Percentiles rank a stretch among this genome's conserved stretches.
Evolutionary conservation across 2,797 vertebrate species (phyloP).

Genomic region (Melanotaenia parkinsoni): DNA sequence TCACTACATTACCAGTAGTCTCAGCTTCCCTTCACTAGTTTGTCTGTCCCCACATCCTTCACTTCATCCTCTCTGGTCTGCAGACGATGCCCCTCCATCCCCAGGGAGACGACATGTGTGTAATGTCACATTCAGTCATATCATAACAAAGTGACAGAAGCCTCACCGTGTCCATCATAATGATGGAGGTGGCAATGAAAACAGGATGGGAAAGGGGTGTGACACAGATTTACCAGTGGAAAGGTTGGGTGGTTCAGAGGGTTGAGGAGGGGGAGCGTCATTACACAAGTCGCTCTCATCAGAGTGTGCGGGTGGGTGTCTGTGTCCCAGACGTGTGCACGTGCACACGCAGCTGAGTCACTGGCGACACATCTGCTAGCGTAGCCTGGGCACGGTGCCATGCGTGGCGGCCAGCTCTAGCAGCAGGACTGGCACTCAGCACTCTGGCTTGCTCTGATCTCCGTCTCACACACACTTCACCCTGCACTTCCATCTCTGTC

Average conservation of each 20-base stretch:
- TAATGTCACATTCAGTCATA: slow-evolving; percentile 73
- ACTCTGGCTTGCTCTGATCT: slow-evolving; percentile 72
- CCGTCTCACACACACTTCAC: slow-evolving; percentile 71
- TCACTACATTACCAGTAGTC: not conserved
- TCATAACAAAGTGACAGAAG: slow-evolving; percentile 66
- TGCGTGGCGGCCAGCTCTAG: slow-evolving; percentile 74
- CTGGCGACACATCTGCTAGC: slow-evolving; percentile 81
- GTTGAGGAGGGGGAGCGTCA: slow-evolving; percentile 13
- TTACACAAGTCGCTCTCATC: slow-evolving; percentile 63
- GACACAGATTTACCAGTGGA: slow-evolving; percentile 59
- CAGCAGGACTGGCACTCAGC: slow-evolving; percentile 77
- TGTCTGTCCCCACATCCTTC: slow-evolving; percentile 16
- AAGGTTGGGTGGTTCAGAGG: not conserved
- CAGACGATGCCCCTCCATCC: slow-evolving; percentile 59
- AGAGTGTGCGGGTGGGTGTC: slow-evolving; percentile 58
- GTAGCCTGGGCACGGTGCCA: slow-evolving; percentile 74
- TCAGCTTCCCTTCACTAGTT: slow-evolving; percentile 11
- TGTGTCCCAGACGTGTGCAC: slow-evolving; percentile 56
- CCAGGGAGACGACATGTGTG: slow-evolving; percentile 72
- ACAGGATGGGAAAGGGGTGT: slow-evolving; percentile 52
- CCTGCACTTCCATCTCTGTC: slow-evolving; percentile 64
- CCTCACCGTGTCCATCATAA: slow-evolving; percentile 86
- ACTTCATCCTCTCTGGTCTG: slow-evolving; percentile 34
- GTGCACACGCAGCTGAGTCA: slow-evolving; percentile 76
- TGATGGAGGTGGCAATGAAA: slow-evolving; percentile 86